Base-by-base conservation (phyloP, 1,140 invertebrate genomes). In the Drosophila obscura region DNA sequence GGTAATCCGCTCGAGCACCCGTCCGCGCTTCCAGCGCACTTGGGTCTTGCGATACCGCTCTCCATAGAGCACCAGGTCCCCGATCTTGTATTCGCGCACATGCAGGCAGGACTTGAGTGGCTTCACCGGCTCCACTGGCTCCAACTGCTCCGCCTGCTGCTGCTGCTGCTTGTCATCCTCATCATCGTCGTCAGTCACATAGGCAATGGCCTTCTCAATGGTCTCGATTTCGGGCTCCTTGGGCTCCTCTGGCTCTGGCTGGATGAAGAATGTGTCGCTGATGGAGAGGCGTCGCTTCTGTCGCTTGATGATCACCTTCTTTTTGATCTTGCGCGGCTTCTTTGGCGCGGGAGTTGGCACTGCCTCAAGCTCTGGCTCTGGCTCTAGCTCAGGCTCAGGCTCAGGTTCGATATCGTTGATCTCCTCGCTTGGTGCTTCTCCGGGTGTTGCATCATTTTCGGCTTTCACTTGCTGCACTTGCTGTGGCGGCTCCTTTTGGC, bases 301-400 rank as follows among this genome's bases (percentile, higher is more conserved):
- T 2, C 90, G 64, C 48, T 91, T 91, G 15, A 91, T 91, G 13
- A 91, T 90, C 13, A 91, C 90, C 59, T 91, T 91, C 64, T 91
- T 88, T 59, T 90, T 91, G 24, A 90, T 71, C 48, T 91, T 89
- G 2, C 88, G 76, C 26, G 75, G 71, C 48, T 91, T 90, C 24
- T 91, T 90, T 19, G 80, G 75, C n/a, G 41, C 35, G 0, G 81
- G 75, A 26, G 31, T 50, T 1, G 68, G 72, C 31, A 35, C 68
- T 9, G 55, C 16, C 5, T 76, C 66, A 2, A 55, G 46, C 8
- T 24, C 8, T 24, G 41, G 6, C 35, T 65, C 60, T 24, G 59
- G 8, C 44, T 50, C 50, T 0, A 39, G 48, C 41, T 53, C 59
- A 3, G 68, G n/a, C 8, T 45, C 52, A 16, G 43, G 43, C 11